phyloP scores from a whole-genome alignment of 1,140 invertebrate genomes.

The Stenopsyche tienmushanensis region DNA sequence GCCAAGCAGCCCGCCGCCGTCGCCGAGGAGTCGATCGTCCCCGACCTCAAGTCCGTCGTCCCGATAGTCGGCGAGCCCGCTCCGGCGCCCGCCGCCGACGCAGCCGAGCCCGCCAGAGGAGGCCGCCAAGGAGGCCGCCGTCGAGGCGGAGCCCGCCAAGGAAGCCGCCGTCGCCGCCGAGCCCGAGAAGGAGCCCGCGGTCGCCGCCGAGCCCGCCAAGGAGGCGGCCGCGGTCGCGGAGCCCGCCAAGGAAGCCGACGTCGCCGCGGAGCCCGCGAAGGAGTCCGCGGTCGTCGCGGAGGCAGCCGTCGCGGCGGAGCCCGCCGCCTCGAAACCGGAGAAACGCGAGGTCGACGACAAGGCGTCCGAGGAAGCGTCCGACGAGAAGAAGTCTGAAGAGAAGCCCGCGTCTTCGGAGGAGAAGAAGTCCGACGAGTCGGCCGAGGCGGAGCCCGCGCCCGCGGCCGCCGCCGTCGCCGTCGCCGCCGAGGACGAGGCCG shows the following conservation, averaged over 20 bases:
- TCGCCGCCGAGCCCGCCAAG: neutral
- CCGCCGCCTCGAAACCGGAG: constrained; percentile 11
- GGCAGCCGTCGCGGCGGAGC: neutral
- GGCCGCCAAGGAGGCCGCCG: neutral
- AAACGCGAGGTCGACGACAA: constrained; percentile 23
- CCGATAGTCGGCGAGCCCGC: too few relatives aligned
- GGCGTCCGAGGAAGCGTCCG: constrained; percentile 3
- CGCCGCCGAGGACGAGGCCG: constrained; percentile 26
- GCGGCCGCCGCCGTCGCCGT: constrained; percentile 5
- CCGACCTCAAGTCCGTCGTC: constrained; percentile 19
- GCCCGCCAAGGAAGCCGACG: constrained; percentile 16
- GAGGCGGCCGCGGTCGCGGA: neutral
- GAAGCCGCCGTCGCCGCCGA: constrained; percentile 12
- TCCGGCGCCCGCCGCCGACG: neutral
- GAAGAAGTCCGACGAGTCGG: neutral
- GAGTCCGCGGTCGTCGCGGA: neutral
- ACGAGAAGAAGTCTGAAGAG: constrained; percentile 14
- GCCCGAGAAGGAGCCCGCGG: neutral
- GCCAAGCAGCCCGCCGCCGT: constrained; percentile 30
- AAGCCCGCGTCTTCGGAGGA: constrained; percentile 3
- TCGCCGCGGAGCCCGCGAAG: constrained; percentile 1
- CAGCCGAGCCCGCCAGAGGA: neutral
- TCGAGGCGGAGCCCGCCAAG: constrained; percentile 1
- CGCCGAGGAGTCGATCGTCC: constrained; percentile 29
- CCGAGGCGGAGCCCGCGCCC: constrained; percentile 10